Conservation (phyloP, 2,113 vertebrate genomes). For the Cyprinodon brontotheroides region DNA sequence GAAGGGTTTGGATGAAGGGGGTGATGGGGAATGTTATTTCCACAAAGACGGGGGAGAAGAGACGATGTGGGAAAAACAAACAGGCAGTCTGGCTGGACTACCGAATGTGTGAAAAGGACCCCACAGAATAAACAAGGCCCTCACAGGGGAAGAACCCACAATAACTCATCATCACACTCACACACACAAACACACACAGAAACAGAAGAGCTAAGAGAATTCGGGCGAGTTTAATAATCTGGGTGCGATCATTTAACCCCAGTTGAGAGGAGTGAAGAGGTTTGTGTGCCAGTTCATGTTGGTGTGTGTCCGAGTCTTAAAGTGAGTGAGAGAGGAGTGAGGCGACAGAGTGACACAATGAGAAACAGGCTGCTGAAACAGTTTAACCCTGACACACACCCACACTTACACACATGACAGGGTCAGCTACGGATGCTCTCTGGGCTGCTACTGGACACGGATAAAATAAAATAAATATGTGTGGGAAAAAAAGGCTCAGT, state of each 20-base stretch:
- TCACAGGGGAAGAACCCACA: slow-evolving; percentile 78
- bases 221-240: slow-evolving; percentile 77
- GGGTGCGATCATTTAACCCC: slow-evolving; percentile 78
- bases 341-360: slow-evolving; percentile 69
- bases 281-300: slow-evolving; percentile 62
- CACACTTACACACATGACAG: slow-evolving; percentile 41
- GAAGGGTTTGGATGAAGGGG: slow-evolving; percentile 55
- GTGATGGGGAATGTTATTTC: slow-evolving; percentile 73
- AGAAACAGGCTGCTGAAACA: slow-evolving; percentile 68
- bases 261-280: slow-evolving; percentile 76
- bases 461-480: too few relatives aligned
- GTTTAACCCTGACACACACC: slow-evolving; percentile 73
- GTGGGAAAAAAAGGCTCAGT: too few relatives aligned
- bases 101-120: slow-evolving; percentile 89
- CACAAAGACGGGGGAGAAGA: slow-evolving; percentile 88
- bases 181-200: slow-evolving; percentile 52
- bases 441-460: slow-evolving; percentile 25
- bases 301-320: slow-evolving; percentile 46
- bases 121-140: slow-evolving; percentile 79
- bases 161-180: slow-evolving; percentile 63
- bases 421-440: slow-evolving; percentile 26
- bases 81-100: slow-evolving; percentile 84
- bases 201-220: slow-evolving; percentile 58
- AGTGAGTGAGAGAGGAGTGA: slow-evolving; percentile 55
- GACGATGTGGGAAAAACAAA: slow-evolving; percentile 99